phyloP scores from a whole-genome alignment of 2,888 invertebrate genomes.

The Amblyjoppa fuscipennis region DNA sequence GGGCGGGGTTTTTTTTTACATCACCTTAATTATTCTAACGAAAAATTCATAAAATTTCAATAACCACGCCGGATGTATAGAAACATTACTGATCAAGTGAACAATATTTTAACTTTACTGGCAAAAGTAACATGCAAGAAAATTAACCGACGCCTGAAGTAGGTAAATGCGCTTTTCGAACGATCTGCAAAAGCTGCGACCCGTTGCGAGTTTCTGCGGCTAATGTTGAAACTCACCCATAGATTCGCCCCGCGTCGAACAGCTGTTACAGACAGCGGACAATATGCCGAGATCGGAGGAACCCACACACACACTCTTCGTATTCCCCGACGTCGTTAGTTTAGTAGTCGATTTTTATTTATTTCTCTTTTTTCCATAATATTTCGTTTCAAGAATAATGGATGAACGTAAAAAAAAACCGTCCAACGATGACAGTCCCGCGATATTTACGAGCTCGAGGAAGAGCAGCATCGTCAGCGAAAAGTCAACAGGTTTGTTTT shows the following conservation, averaged over 20 bases:
- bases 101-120: no score
- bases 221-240: not conserved
- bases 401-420: constrained; percentile 51
- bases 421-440: constrained; percentile 52
- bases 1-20: no score
- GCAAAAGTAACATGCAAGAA: no score
- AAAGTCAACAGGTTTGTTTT: constrained; percentile 63
- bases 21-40: no score
- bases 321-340: not conserved
- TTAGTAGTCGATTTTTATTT: not conserved
- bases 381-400: constrained; percentile 24
- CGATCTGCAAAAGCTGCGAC: no score
- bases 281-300: not conserved
- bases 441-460: constrained; percentile 55
- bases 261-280: not conserved
- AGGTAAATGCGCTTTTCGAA: no score
- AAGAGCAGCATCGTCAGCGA: constrained; percentile 55
- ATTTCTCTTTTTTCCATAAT: not conserved
- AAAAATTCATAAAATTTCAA: no score
- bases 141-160: not conserved
- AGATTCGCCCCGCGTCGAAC: not conserved
- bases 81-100: no score
- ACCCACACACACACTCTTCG: not conserved
- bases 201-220: no score
- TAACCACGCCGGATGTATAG: no score